phyloP scores from a whole-genome alignment of 2,888 invertebrate genomes.

The Melanostoma scalare region DNA sequence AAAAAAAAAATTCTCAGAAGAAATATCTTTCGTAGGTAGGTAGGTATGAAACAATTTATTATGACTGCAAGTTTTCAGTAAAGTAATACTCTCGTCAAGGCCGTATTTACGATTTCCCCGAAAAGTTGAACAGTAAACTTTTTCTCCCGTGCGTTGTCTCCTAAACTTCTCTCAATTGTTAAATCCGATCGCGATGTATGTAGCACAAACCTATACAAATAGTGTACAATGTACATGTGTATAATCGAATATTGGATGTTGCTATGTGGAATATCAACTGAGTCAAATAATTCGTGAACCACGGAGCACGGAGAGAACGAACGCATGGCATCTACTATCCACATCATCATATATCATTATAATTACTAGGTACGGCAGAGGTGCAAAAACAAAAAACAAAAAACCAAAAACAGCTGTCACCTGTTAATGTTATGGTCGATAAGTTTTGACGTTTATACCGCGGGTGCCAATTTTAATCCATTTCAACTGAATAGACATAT shows the following conservation, averaged over 20 bases:
- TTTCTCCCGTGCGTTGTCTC: too few relatives aligned
- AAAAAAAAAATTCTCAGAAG: too few relatives aligned
- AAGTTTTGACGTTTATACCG: slow-evolving; percentile 9
- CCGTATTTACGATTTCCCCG: slow-evolving; percentile 17
- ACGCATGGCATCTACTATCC: slow-evolving; percentile 50
- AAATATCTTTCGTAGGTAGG: too few relatives aligned
- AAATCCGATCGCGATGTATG: background rate
- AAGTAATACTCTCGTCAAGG: slow-evolving; percentile 5
- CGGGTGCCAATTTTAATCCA: slow-evolving; percentile 25
- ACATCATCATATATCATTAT: slow-evolving; percentile 64
- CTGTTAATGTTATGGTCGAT: slow-evolving; percentile 49
- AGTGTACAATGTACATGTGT: slow-evolving; percentile 3
- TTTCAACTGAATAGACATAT: slow-evolving; percentile 1
- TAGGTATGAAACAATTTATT: too few relatives aligned
- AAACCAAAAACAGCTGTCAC: slow-evolving; percentile 40
- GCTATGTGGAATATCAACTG: slow-evolving; percentile 32
- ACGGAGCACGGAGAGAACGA: slow-evolving; percentile 4
- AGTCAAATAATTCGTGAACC: slow-evolving; percentile 23
- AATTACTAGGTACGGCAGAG: background rate
- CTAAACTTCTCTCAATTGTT: background rate
- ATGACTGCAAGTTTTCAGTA: too few relatives aligned
- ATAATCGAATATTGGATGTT: background rate
- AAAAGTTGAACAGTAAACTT: background rate
- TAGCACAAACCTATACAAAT: background rate
- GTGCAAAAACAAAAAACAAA: background rate